These are phyloP conservation scores for Papilio dardanus DNA, from an alignment of 1,140 invertebrate species.

Conservation along the genomic window DNA sequence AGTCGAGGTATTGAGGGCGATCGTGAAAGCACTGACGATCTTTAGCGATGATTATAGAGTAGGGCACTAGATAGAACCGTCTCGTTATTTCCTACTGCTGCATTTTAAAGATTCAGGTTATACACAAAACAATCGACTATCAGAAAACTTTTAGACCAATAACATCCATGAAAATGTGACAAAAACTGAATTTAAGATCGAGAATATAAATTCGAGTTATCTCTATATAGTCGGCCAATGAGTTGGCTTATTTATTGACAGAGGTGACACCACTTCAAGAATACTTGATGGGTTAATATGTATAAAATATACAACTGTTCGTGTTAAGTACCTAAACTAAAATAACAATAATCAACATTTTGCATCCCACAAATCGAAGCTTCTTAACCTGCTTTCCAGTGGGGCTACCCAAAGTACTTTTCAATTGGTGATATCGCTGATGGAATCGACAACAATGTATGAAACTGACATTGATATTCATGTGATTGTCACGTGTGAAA, in stretches of 20 bases:
- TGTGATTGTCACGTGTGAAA: no score
- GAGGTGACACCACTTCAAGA: neutral
- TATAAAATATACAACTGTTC: constrained; percentile 31
- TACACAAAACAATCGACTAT: neutral
- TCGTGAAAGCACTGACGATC: constrained; percentile 32
- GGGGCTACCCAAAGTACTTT: no score
- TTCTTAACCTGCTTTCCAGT: neutral
- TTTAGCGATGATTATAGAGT: constrained; percentile 27
- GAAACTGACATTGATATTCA: no score
- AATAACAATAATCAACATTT: constrained; percentile 21
- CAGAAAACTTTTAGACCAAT: neutral
- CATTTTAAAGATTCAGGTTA: constrained; percentile 22
- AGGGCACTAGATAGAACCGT: constrained; percentile 15
- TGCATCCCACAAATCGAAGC: neutral
- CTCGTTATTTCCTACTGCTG: constrained; percentile 1
- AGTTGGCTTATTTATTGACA: neutral
- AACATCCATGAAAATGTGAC: neutral
- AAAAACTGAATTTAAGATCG: neutral
- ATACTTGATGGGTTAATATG: constrained; percentile 18
- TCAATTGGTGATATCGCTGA: no score
- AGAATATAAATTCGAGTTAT: neutral
- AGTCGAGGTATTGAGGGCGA: constrained; percentile 28
- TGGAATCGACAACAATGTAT: no score
- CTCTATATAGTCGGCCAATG: neutral
- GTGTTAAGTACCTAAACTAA: constrained; percentile 23